Percentiles rank a stretch among this genome's conserved stretches.
These are phyloP conservation scores for Diaphora mendica DNA, from an alignment of 2,888 invertebrate species.

Conservation along the genomic window DNA sequence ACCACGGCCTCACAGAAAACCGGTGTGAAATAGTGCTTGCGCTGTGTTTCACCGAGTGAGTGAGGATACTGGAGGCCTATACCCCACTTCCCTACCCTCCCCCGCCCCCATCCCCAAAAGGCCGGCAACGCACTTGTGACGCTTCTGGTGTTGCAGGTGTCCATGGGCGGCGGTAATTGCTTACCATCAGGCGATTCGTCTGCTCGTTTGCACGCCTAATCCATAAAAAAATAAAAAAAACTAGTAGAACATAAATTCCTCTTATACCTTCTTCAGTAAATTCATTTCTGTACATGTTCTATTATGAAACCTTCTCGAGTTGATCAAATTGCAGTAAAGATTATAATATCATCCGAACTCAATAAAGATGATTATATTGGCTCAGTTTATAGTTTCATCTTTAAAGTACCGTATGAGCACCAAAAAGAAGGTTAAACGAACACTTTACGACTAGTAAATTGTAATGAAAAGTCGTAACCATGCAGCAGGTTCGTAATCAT, in stretches of 20 bases:
- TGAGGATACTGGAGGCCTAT: too few species aligned
- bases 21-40: too few species aligned
- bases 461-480: constrained; percentile 14
- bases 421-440: constrained; percentile 61
- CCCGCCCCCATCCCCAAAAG: too few species aligned
- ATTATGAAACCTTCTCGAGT: background rate
- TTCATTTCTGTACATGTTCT: background rate
- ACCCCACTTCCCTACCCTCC: too few species aligned
- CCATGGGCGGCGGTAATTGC: too few species aligned
- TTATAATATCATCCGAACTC: background rate
- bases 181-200: too few species aligned
- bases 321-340: constrained; percentile 10
- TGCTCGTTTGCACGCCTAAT: too few species aligned
- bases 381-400: background rate
- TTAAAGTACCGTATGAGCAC: constrained; percentile 17
- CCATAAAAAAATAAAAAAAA: too few species aligned
- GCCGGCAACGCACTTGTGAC: too few species aligned
- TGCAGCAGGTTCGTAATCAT: constrained; percentile 8
- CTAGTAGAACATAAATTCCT: background rate
- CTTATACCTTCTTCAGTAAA: background rate
- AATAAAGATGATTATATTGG: background rate
- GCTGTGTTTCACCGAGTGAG: too few species aligned
- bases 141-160: too few species aligned
- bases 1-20: too few species aligned
- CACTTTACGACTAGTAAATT: constrained; percentile 31